Evolutionary conservation across 35 echinoderm and acorn worm species (phyloP), one percentile per base, ranked within the genome.

Genomic region (Stichopus chloronotus): DNA sequence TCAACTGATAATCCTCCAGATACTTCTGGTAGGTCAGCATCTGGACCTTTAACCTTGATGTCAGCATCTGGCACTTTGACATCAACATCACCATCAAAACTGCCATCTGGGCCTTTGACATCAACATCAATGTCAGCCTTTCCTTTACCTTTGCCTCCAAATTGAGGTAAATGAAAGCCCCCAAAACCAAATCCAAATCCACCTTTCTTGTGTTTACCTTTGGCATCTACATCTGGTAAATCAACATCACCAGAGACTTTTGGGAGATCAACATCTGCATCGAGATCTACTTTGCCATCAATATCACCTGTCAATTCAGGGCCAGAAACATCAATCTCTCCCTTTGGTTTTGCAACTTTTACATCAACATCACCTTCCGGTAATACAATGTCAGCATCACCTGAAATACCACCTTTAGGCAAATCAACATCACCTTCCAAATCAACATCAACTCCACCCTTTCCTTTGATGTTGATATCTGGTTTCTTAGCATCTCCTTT

Each of bases 221-320:
- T 91, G 11, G 92, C 82, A 92, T 95, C 92, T 69, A 80, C 81
- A 85, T 94, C 93, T 52, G 93, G 93, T 61, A 53, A 59, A 30
- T 89, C 87, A 30, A 89, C 57, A 30, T 71, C 59, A 25, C 82
- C 82, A 58, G 82, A 85, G 23, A 58, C 93, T 60, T 61, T 85
- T 89, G 93, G 84, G 52, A 88, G 8, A 56, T 88, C 86, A 56
- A 79, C 80, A 55, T 84, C 53, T 3, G 21, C 55, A 85, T 85
- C 78, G 14, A 91, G 63, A 78, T 91, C 69, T 72, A 84, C 52
- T 56, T 83, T 83, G 7, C 59, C 56, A 91, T 57, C 80, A 77
- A 83, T 59, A 53, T 80, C 87, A 53, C 93, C 88, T 68, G 81
- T 19, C 13, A 83, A 84, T 68, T 76, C 90, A 59, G 94, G 86